These are phyloP conservation scores for Trematocara zebra DNA, from an alignment of 2,113 vertebrate species.

Conservation along the genomic window DNA sequence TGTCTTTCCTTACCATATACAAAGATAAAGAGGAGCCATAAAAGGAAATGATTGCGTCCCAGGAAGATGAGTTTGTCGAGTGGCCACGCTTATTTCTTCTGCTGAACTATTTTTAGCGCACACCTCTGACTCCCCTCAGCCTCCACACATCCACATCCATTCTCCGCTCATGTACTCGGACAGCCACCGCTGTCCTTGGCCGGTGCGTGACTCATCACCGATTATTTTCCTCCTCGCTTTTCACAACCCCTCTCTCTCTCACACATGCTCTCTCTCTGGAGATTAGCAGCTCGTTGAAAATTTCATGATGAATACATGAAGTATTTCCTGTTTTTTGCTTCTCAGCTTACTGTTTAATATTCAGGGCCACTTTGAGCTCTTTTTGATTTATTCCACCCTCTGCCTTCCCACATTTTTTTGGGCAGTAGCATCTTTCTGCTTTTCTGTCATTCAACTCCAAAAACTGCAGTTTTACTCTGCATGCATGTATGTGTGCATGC, in stretches of 20 bases:
- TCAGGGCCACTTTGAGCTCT: neutral
- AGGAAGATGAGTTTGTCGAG: conserved; percentile 1
- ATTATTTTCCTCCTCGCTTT: neutral
- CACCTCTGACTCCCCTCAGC: neutral
- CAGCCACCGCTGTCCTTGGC: neutral
- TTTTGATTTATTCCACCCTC: neutral
- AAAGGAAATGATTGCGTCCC: neutral
- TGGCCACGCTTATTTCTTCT: neutral
- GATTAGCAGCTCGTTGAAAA: conserved; percentile 30
- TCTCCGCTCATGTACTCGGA: neutral
- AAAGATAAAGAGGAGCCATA: neutral
- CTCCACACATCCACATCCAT: conserved; percentile 2
- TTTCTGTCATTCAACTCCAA: neutral
- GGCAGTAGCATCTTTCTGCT: neutral
- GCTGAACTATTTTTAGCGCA: conserved; percentile 38
- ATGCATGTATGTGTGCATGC: neutral
- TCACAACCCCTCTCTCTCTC: neutral
- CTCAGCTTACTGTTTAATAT: conserved; percentile 3
- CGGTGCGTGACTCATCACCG: conserved; percentile 5
- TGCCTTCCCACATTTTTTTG: neutral
- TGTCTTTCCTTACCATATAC: neutral
- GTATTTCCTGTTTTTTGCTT: neutral
- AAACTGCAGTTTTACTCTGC: neutral
- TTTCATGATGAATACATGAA: conserved; percentile 31
- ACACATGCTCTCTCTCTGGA: neutral